Conservation (phyloP, 2,113 vertebrate genomes). For the Oceanites oceanicus region DNA sequence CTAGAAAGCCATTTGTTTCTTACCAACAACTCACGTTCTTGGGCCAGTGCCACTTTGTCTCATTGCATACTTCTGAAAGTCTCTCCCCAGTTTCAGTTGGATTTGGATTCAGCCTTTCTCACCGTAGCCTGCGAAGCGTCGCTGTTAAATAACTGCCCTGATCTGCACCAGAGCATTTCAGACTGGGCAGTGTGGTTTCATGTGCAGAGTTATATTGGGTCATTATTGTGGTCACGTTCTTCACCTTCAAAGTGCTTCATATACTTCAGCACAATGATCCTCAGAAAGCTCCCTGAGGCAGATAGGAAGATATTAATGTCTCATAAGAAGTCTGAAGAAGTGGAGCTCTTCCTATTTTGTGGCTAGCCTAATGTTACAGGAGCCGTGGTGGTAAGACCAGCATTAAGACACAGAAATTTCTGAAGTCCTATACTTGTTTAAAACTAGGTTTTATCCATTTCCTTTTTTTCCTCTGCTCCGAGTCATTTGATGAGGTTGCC, state of each 20-base stretch:
- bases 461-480: background rate
- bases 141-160: background rate
- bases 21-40: background rate
- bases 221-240: background rate
- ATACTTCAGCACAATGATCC: background rate
- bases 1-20: background rate
- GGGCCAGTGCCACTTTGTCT: background rate
- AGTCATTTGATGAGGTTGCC: background rate
- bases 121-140: background rate
- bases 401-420: background rate
- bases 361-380: background rate
- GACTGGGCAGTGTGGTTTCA: background rate
- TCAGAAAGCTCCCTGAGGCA: background rate
- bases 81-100: background rate
- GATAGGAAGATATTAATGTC: background rate
- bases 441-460: background rate
- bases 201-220: rapidly evolving
- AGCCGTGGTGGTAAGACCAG: background rate
- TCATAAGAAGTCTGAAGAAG: background rate
- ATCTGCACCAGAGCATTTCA: background rate
- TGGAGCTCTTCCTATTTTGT: background rate
- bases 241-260: background rate
- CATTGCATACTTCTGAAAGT: background rate
- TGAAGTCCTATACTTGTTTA: background rate
- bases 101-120: background rate